These are phyloP conservation scores for Stramonita haemastoma DNA, from an alignment of 2,888 invertebrate genomes.

Conservation along the genomic window DNA sequence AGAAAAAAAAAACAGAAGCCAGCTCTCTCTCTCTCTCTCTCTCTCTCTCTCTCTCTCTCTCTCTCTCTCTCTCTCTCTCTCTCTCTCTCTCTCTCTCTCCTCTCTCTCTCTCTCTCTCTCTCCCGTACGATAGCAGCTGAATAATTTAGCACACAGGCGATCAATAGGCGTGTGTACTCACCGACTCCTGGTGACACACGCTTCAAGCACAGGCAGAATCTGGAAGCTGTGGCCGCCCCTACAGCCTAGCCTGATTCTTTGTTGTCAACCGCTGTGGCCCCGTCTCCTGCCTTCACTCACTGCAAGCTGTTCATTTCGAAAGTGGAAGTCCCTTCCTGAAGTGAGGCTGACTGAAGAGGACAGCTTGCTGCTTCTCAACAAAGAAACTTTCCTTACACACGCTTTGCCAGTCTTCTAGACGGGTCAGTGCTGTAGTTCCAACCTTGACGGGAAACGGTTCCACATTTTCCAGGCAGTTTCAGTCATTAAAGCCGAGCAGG, in stretches of 20 bases:
- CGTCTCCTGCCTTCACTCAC: background rate
- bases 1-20: too few species aligned
- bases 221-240: too few species aligned
- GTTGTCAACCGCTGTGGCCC: background rate
- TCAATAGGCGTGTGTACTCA: conserved; percentile 24
- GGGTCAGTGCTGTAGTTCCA: background rate
- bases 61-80: too few species aligned
- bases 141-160: conserved; percentile 9
- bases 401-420: background rate
- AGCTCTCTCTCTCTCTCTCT: too few species aligned
- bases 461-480: background rate
- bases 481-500: background rate
- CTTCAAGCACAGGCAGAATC: background rate
- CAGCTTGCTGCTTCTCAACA: too few species aligned
- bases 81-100: too few species aligned
- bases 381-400: too few species aligned
- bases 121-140: background rate
- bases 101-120: too few species aligned
- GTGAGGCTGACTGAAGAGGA: too few species aligned
- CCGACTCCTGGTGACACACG: background rate
- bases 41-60: too few species aligned
- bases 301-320: background rate
- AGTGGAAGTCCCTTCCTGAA: background rate
- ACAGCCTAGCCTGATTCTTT: background rate
- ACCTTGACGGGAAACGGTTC: background rate